phyloP scores from a whole-genome alignment of 2,888 invertebrate genomes.

The Eupeodes latifasciatus region DNA sequence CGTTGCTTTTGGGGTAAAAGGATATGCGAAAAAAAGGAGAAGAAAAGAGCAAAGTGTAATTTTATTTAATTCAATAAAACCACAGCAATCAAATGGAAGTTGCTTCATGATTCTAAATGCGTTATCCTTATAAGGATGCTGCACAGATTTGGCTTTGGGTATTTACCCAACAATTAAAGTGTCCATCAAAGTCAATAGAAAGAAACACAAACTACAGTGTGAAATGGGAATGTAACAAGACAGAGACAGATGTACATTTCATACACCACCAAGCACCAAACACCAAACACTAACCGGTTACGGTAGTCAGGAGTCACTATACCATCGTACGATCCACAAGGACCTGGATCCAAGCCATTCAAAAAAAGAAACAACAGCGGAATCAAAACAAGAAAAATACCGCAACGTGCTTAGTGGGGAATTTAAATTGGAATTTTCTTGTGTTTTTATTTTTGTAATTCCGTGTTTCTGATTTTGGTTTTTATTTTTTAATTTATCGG shows the following conservation, averaged over 20 bases:
- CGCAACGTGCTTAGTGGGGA: constrained; percentile 56
- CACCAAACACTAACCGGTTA: not conserved
- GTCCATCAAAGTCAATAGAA: constrained; percentile 65
- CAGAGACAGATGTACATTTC: not conserved
- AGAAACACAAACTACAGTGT: not conserved
- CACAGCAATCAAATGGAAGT: constrained; percentile 13
- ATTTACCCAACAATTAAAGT: constrained; percentile 69
- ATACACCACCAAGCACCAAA: too few relatives aligned
- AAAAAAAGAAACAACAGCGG: not conserved
- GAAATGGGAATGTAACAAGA: not conserved
- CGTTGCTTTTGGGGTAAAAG: not conserved
- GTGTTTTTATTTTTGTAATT: not conserved
- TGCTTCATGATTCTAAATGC: constrained; percentile 1
- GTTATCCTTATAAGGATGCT: constrained; percentile 16
- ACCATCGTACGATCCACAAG: not conserved
- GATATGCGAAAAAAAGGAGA: not conserved
- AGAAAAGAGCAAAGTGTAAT: not conserved
- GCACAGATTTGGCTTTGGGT: constrained; percentile 20
- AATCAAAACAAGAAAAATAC: constrained; percentile 42
- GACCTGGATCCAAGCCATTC: not conserved
- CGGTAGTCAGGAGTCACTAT: not conserved
- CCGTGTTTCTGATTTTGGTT: constrained; percentile 1
- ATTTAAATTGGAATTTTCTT: constrained; percentile 53
- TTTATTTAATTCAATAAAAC: constrained; percentile 28
- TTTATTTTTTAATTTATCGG: constrained; percentile 12